phyloP scores from a whole-genome alignment of 2,797 vertebrate species.

The Liparis tanakae region DNA sequence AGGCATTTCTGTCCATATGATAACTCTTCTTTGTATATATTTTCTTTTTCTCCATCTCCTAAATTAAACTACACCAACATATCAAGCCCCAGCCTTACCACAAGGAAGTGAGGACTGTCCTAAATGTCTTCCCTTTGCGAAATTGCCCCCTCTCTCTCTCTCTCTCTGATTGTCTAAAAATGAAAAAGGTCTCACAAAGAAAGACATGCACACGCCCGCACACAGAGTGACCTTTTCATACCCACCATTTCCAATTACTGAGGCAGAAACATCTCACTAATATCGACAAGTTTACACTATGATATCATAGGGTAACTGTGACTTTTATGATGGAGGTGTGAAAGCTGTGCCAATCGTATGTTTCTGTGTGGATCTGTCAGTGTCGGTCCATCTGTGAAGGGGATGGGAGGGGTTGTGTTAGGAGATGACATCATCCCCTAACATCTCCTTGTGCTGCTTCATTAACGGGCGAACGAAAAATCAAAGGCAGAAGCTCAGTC shows the following conservation, averaged over 20 bases:
- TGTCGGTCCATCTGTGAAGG: constrained; percentile 50
- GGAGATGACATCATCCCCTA: constrained; percentile 75
- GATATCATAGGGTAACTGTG: constrained; percentile 72
- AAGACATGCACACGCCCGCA: constrained; percentile 25
- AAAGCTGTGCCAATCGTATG: constrained; percentile 65
- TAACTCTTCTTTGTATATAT: constrained; percentile 16
- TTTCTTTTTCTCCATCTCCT: constrained; percentile 6
- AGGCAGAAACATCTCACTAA: constrained; percentile 75
- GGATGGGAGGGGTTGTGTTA: constrained; percentile 56
- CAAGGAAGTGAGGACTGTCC: neutral
- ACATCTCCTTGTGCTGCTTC: constrained; percentile 72
- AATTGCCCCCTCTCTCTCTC: neutral
- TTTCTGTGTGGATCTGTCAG: constrained; percentile 48
- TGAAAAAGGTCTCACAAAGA: constrained; percentile 39
- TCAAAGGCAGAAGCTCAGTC: constrained; percentile 71
- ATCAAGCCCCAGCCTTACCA: constrained; percentile 20
- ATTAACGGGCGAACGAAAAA: constrained; percentile 69
- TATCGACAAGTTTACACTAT: constrained; percentile 59
- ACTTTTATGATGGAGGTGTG: constrained; percentile 75
- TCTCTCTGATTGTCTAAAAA: constrained; percentile 12
- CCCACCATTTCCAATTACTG: constrained; percentile 79
- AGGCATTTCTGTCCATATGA: constrained; percentile 18
- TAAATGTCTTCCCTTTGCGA: constrained; percentile 29
- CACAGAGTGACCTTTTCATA: constrained; percentile 78
- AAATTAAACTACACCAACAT: constrained; percentile 20